Evolutionary conservation across 2,888 invertebrate species (phyloP).

Genomic region (Callyntrura sp.): DNA sequence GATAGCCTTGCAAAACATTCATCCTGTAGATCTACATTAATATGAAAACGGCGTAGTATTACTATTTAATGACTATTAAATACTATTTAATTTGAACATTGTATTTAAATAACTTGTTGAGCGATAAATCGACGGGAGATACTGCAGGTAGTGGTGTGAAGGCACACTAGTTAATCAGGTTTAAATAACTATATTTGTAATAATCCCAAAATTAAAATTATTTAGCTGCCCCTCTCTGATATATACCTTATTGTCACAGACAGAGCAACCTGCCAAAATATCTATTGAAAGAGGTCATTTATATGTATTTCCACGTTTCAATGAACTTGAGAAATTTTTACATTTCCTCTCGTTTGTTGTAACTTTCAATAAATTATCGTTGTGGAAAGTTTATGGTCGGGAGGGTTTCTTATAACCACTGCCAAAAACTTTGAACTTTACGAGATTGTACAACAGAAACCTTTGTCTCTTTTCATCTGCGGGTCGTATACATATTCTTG

Average conservation of each 20-base stretch:
- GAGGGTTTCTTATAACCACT: constrained; percentile 70
- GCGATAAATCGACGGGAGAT: not conserved
- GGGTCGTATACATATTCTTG: constrained; percentile 57
- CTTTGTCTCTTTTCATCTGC: constrained; percentile 70
- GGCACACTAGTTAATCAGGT: not conserved
- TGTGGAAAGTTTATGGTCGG: constrained; percentile 70
- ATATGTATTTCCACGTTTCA: not conserved
- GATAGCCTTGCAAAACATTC: not conserved
- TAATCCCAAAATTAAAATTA: not conserved
- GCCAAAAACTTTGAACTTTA: constrained; percentile 65
- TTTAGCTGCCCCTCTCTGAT: not conserved
- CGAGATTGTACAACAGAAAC: constrained; percentile 73
- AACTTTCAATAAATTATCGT: too few species aligned
- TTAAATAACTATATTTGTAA: constrained; percentile 1
- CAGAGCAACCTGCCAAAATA: constrained; percentile 63
- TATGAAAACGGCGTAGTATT: constrained; percentile 17
- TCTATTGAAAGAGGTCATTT: constrained; percentile 50
- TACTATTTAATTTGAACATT: not conserved
- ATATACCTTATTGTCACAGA: constrained; percentile 53
- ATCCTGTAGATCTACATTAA: not conserved
- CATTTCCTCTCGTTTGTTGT: constrained; percentile 20
- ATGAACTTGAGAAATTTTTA: not conserved
- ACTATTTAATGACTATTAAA: not conserved
- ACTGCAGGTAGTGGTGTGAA: not conserved
- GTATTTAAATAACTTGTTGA: not conserved